Percentiles rank a stretch among this genome's conserved stretches.
phyloP scores from a whole-genome alignment of 2,888 invertebrate genomes.

The Lacanobia wlatinum region DNA sequence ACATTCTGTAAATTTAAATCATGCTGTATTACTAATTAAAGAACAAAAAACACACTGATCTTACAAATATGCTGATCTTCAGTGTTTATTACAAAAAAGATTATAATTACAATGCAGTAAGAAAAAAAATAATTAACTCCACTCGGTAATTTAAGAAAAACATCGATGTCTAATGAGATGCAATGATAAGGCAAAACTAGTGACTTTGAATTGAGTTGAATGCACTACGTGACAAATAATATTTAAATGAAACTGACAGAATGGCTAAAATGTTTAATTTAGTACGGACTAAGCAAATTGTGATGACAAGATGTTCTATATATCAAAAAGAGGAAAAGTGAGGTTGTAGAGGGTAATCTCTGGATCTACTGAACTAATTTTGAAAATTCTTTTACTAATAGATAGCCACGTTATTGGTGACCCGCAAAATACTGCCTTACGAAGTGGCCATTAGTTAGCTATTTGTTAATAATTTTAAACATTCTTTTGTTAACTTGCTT shows the following conservation, averaged over 20 bases:
- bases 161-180: neutral
- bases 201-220: slow-evolving; percentile 47
- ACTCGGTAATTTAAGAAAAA: neutral
- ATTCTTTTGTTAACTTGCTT: neutral
- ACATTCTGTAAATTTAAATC: no score
- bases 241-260: slow-evolving; percentile 7
- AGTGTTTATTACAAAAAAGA: no score
- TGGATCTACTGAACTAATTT: no score
- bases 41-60: no score
- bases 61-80: no score
- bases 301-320: neutral
- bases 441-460: no score
- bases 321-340: no score
- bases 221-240: slow-evolving; percentile 6
- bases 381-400: no score
- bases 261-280: slow-evolving; percentile 12
- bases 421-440: no score
- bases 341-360: no score
- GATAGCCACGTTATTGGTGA: no score
- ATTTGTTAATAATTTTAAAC: neutral
- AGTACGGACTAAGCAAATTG: slow-evolving; percentile 2
- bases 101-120: neutral
- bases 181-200: slow-evolving; percentile 22
- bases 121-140: slow-evolving; percentile 19
- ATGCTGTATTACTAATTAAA: no score